A percentile compares a stretch with the other conserved stretches of the same genome.
Evolutionary conservation across 2,888 invertebrate species (phyloP).

Genomic region (Eristalinus sepulchralis): DNA sequence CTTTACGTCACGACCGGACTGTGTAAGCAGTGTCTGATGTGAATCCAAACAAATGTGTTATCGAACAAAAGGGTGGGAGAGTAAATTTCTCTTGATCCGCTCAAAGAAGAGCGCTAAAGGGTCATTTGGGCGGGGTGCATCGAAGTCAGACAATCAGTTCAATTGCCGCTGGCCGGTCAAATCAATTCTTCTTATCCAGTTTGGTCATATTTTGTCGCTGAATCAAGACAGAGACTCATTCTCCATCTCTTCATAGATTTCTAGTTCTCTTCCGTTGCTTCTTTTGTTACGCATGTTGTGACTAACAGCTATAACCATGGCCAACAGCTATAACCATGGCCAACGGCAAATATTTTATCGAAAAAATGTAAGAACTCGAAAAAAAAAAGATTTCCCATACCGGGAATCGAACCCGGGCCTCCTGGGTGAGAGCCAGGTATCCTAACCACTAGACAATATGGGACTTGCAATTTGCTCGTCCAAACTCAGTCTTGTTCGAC

Average conservation of each 20-base stretch:
- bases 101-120: neutral
- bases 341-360: no score
- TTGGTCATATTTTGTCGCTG: no score
- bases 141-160: neutral
- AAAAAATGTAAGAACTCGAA: no score
- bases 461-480: constrained; percentile 2
- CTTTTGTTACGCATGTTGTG: no score
- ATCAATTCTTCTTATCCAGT: no score
- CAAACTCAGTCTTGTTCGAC: neutral
- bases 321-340: no score
- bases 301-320: no score
- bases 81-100: neutral
- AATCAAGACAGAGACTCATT: no score
- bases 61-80: neutral
- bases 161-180: no score
- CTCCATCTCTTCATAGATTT: no score
- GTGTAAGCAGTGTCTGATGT: neutral
- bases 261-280: no score
- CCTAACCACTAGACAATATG: constrained; percentile 66
- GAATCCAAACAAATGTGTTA: neutral
- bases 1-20: neutral
- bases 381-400: constrained; percentile 47
- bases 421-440: constrained; percentile 66
- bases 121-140: no score
- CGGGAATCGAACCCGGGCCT: constrained; percentile 65